Base-by-base conservation (phyloP, 2,797 vertebrate species). In the Phaenicophaeus curvirostris region DNA sequence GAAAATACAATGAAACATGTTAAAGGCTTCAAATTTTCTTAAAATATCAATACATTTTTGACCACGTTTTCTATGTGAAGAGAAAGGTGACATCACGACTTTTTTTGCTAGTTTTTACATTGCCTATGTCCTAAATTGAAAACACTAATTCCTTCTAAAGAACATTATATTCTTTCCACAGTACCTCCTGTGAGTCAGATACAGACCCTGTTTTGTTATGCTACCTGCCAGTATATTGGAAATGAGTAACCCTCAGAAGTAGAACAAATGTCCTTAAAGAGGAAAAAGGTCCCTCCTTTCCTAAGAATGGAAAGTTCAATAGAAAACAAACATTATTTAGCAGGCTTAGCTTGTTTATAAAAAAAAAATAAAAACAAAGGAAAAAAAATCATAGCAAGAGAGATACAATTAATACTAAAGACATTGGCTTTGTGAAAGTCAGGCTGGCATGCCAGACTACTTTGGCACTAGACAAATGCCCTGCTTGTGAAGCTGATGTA, bases 131-230 rank as follows among this genome's bases (percentile, higher is more conserved):
- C 67, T 82, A 63, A 62, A 51, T 0, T 53, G 31, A 87, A 89
- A 63, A 39, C 31, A 71, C 23, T 50, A 57, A 59, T 35, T 78
- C 48, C 37, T 82, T 55, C 59, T 77, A 54, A 88, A 69, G 74
- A 82, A 74, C 37, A 35, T 53, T 58, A 11, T 87, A 65, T 87
- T 87, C 57, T 90, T 93, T 89, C 86, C 48, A 61, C 35, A 74
- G 42, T 59, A 54, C 48, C 44, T 53, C 35, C 77, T 85, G 55
- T 94, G 92, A 95, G 77, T 95, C 92, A 89, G 74, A 85, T 63
- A 25, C 2, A 57, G 78, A 66, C 42, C 50, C 61, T 77, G 55
- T 19, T 58, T 5, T 9, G 65, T 76, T 76, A 15, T 42, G 57
- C 19, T 91, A 73, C 83, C 76, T 88, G 33, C 59, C 55, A 62